phyloP scores from a whole-genome alignment of 2,888 invertebrate genomes.

The Rhodophaea formosa region DNA sequence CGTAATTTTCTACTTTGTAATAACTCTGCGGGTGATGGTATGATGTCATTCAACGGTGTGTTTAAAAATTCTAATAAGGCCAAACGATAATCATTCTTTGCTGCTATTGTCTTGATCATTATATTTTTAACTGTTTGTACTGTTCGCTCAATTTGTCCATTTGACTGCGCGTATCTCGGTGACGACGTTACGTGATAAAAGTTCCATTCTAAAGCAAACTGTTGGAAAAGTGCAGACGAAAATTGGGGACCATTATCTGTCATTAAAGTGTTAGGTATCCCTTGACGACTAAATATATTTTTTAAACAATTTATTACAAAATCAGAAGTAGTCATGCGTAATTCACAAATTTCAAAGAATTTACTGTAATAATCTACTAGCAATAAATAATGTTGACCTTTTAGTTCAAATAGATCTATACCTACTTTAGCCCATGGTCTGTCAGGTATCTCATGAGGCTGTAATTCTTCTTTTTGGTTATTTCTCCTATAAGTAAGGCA shows the following conservation, averaged over 20 bases:
- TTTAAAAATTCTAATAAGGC: not conserved
- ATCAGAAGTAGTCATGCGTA: slow-evolving; percentile 3
- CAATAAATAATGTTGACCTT: slow-evolving; percentile 19
- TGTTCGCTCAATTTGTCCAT: slow-evolving; percentile 25
- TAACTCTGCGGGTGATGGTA: not conserved
- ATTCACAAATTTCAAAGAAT: slow-evolving; percentile 23
- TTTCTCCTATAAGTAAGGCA: not conserved
- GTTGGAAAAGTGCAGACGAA: slow-evolving; percentile 18
- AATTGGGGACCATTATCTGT: slow-evolving; percentile 28
- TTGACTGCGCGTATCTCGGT: slow-evolving; percentile 27
- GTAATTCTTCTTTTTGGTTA: slow-evolving; percentile 14
- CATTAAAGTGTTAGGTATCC: slow-evolving; percentile 26
- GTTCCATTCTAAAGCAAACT: slow-evolving; percentile 23
- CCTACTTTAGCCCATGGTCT: slow-evolving; percentile 26
- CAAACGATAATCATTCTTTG: not conserved
- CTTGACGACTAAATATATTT: slow-evolving; percentile 26
- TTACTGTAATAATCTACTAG: slow-evolving; percentile 25
- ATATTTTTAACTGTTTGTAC: slow-evolving; percentile 28
- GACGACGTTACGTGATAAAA: slow-evolving; percentile 22
- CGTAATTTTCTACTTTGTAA: not conserved
- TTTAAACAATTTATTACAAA: slow-evolving; percentile 25
- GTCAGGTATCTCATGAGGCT: slow-evolving; percentile 24
- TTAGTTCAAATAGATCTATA: slow-evolving; percentile 19
- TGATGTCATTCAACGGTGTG: not conserved
- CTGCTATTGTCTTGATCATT: slow-evolving; percentile 23